Conservation (phyloP, 2,888 invertebrate genomes). For the Sabatieria punctata region DNA sequence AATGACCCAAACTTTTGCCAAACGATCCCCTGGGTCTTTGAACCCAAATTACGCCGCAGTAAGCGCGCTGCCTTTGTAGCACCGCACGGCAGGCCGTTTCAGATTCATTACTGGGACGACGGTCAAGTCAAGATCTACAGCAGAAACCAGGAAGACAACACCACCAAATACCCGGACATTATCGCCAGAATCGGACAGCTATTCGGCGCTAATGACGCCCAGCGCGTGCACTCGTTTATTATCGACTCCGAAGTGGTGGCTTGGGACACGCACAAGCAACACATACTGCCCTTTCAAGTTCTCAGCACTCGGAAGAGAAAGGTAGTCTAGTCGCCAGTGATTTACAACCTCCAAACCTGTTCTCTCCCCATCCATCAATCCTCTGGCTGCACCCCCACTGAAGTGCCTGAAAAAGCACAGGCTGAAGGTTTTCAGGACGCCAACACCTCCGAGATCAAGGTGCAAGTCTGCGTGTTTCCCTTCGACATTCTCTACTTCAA, state of each 20-base stretch:
- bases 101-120: conserved; percentile 55
- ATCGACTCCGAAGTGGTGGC: conserved; percentile 94
- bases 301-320: conserved; percentile 86
- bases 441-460: conserved; percentile 54
- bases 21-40: too few species aligned
- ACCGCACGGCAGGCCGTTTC: too few species aligned
- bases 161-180: conserved; percentile 86
- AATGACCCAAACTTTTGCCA: too few species aligned
- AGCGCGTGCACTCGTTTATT: too few species aligned
- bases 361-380: neutral
- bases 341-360: neutral
- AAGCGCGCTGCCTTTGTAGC: too few species aligned
- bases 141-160: conserved; percentile 85
- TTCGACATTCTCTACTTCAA: conserved; percentile 88
- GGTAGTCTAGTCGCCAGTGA: conserved; percentile 40
- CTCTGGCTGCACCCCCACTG: neutral
- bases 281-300: conserved; percentile 87
- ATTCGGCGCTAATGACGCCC: too few species aligned
- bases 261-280: conserved; percentile 67
- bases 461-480: conserved; percentile 83
- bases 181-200: conserved; percentile 37
- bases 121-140: conserved; percentile 67
- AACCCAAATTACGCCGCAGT: too few species aligned
- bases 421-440: conserved; percentile 45
- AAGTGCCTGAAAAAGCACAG: neutral